Evolutionary conservation across 2,888 invertebrate species (phyloP).

Genomic region (Noctua fimbriata): DNA sequence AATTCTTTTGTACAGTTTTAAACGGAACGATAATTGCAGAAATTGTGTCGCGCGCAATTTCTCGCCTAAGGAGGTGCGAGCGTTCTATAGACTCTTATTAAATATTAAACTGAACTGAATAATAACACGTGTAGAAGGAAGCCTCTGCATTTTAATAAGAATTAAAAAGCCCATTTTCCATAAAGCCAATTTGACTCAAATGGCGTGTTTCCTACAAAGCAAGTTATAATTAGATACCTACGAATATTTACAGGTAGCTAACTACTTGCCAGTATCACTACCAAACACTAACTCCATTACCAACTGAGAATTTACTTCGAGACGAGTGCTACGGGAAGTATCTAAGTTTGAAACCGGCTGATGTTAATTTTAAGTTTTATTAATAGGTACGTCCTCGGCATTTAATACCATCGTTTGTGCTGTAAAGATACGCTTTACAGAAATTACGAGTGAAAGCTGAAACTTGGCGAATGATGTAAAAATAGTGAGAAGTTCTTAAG

Average conservation of each 20-base stretch:
- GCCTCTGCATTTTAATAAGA: slow-evolving; percentile 65
- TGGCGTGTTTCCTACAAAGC: slow-evolving; percentile 43
- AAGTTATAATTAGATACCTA: slow-evolving; percentile 58
- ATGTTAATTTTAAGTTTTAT: slow-evolving; percentile 70
- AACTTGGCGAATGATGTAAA: slow-evolving; percentile 11
- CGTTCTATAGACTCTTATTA: slow-evolving; percentile 55
- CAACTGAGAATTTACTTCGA: slow-evolving; percentile 65
- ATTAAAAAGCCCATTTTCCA: slow-evolving; percentile 58
- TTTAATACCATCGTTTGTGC: slow-evolving; percentile 19
- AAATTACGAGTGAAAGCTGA: neutral
- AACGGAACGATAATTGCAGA: slow-evolving; percentile 54
- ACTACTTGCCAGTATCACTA: slow-evolving; percentile 53
- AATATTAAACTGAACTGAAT: slow-evolving; percentile 60
- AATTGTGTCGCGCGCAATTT: slow-evolving; percentile 51
- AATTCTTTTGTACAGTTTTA: slow-evolving; percentile 46
- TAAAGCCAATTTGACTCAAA: slow-evolving; percentile 62
- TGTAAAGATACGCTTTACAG: slow-evolving; percentile 10
- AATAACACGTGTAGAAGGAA: slow-evolving; percentile 62
- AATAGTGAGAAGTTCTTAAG: neutral
- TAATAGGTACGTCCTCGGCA: slow-evolving; percentile 37
- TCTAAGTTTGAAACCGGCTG: slow-evolving; percentile 68
- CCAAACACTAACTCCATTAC: slow-evolving; percentile 65
- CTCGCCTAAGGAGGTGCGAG: slow-evolving; percentile 48
- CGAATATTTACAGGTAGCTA: slow-evolving; percentile 52
- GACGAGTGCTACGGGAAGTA: slow-evolving; percentile 58